phyloP scores from a whole-genome alignment of 2,113 vertebrate genomes.

The Phalacrocorax aristotelis region DNA sequence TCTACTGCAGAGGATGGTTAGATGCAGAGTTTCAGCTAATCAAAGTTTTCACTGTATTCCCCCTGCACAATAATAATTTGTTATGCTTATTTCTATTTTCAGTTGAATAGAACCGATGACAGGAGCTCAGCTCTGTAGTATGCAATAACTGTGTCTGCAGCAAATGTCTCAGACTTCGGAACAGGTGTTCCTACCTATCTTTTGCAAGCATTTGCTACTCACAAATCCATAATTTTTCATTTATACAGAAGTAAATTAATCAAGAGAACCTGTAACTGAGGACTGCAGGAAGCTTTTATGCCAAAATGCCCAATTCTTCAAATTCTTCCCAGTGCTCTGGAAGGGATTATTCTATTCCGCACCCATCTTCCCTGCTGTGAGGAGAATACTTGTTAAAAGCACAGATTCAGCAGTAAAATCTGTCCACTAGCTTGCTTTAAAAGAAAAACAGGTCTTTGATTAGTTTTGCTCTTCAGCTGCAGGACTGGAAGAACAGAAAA shows the following conservation, averaged over 20 bases:
- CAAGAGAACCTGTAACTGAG: background rate
- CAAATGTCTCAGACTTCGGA: background rate
- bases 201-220: background rate
- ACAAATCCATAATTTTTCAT: background rate
- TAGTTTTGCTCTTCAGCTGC: background rate
- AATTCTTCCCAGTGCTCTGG: background rate
- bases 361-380: background rate
- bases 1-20: background rate
- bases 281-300: background rate
- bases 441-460: background rate
- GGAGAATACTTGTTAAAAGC: background rate
- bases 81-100: background rate
- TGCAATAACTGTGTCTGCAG: background rate
- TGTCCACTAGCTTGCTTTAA: background rate
- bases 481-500: background rate
- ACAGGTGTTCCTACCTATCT: background rate
- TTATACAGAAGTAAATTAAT: background rate
- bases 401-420: background rate
- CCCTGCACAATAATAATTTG: background rate
- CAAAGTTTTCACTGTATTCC: background rate
- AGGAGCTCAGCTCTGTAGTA: background rate
- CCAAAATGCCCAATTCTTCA: background rate
- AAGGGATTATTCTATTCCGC: background rate
- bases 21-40: background rate
- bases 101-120: background rate